Evolutionary conservation across 1,140 invertebrate species (phyloP).

Genomic region (Drosophila sulfurigaster): DNA sequence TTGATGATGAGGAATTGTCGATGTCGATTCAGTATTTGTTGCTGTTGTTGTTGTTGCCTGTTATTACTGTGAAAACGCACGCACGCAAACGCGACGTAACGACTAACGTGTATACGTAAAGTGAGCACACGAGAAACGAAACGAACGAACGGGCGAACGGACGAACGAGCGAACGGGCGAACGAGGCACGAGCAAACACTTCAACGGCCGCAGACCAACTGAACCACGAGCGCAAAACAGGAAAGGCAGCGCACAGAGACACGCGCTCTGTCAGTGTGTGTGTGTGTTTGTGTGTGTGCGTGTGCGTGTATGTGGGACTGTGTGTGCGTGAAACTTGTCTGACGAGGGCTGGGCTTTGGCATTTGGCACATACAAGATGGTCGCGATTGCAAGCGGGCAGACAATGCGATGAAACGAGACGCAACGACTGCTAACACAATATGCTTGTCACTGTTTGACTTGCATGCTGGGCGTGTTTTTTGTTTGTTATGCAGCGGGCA

Average conservation of each 20-base stretch:
- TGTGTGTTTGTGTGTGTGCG: slow-evolving; percentile 10
- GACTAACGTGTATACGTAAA: slow-evolving; percentile 47
- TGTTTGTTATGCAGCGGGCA: slow-evolving; percentile 59
- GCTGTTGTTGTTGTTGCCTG: slow-evolving; percentile 40
- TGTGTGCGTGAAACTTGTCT: slow-evolving; percentile 59
- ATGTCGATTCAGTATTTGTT: slow-evolving; percentile 37
- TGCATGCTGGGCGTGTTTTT: slow-evolving; percentile 75
- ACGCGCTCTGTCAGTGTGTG: slow-evolving; percentile 15
- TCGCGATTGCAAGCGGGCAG: slow-evolving; percentile 56
- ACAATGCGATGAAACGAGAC: slow-evolving; percentile 35
- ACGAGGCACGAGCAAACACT: slow-evolving; percentile 77
- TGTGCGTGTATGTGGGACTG: slow-evolving; percentile 5
- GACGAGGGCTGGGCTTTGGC: slow-evolving; percentile 70
- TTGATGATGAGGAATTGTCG: slow-evolving; percentile 44
- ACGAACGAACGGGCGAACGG: slow-evolving; percentile 39
- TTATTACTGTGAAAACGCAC: slow-evolving; percentile 28
- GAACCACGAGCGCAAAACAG: slow-evolving; percentile 76
- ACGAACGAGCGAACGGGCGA: slow-evolving; percentile 45
- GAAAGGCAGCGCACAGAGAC: slow-evolving; percentile 65
- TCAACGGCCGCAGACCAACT: slow-evolving; percentile 84
- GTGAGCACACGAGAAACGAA: slow-evolving; percentile 48
- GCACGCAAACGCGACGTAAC: slow-evolving; percentile 55
- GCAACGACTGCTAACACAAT: slow-evolving; percentile 46
- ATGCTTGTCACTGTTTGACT: slow-evolving; percentile 74
- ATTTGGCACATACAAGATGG: slow-evolving; percentile 81